A percentile compares a stretch with the other conserved stretches of the same genome.
These are phyloP conservation scores for Drosophila meridiana DNA, from an alignment of 2,888 invertebrate species.

Conservation along the genomic window DNA sequence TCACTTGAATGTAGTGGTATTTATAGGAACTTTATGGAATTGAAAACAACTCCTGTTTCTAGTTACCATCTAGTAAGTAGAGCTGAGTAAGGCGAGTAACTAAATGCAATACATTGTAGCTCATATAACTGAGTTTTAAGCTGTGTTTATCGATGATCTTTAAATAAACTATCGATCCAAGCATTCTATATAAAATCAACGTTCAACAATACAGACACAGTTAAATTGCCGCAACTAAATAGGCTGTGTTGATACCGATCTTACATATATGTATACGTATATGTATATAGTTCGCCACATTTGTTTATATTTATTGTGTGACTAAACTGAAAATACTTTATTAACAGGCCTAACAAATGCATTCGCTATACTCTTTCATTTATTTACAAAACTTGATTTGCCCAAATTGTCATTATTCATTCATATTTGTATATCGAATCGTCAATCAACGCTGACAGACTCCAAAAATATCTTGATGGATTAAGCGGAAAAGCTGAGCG, in stretches of 20 bases:
- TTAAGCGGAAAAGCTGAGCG: conserved; percentile 26
- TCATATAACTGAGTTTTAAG: neutral
- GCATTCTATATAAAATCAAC: neutral
- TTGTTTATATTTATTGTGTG: neutral
- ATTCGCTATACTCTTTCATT: neutral
- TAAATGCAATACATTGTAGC: neutral
- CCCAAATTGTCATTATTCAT: neutral
- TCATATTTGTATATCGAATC: neutral
- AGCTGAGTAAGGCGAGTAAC: neutral
- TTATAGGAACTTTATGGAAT: neutral
- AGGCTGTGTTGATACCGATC: neutral
- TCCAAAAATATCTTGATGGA: conserved; percentile 34
- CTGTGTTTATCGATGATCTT: neutral
- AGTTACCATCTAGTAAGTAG: neutral
- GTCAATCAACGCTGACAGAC: conserved; percentile 7
- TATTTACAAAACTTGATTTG: conserved; percentile 1
- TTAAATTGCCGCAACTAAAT: neutral
- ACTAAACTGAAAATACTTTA: neutral
- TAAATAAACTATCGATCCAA: neutral
- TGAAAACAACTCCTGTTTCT: neutral
- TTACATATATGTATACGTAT: neutral
- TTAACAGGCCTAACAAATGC: neutral
- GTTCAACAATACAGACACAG: neutral
- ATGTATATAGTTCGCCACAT: neutral
- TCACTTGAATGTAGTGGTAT: neutral